These are phyloP conservation scores for Sinocyclocheilus grahami DNA, from an alignment of 2,113 vertebrate genomes.

Conservation along the genomic window DNA sequence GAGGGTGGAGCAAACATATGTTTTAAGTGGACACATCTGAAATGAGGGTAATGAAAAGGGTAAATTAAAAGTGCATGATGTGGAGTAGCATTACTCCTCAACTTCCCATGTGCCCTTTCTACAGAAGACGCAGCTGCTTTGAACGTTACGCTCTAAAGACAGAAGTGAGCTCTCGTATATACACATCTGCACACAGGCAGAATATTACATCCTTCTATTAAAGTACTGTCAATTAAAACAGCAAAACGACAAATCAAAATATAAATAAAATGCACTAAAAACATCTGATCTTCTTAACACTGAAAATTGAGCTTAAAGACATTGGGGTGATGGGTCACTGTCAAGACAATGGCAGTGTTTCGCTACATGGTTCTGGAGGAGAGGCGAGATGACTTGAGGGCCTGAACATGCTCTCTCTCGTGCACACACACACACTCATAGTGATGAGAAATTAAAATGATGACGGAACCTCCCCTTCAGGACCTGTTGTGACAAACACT, in stretches of 20 bases:
- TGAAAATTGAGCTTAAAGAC: constrained; percentile 67
- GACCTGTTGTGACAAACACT: constrained; percentile 31
- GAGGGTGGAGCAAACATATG: constrained; percentile 13
- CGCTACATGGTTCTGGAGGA: constrained; percentile 45
- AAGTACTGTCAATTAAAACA: constrained; percentile 70
- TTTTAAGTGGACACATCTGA: constrained; percentile 2
- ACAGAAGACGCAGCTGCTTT: constrained; percentile 60
- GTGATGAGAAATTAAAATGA: constrained; percentile 5
- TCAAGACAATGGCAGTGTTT: constrained; percentile 27
- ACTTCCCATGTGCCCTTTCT: constrained; percentile 40
- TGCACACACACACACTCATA: background rate
- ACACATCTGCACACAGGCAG: constrained; percentile 68
- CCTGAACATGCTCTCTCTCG: background rate
- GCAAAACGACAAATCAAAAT: constrained; percentile 69
- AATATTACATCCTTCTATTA: constrained; percentile 68
- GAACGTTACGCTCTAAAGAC: constrained; percentile 62
- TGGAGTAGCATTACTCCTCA: constrained; percentile 42
- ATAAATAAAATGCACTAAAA: constrained; percentile 75
- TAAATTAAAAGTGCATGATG: constrained; percentile 58
- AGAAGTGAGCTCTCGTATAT: constrained; percentile 60
- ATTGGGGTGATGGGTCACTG: constrained; percentile 48
- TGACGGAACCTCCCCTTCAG: background rate
- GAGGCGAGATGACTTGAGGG: constrained; percentile 26
- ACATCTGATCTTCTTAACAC: constrained; percentile 61
- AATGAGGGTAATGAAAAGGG: constrained; percentile 22